Evolutionary conservation across 2,888 invertebrate genomes (phyloP), one percentile per base, ranked within the genome.

Genomic region (Mythimna impura): DNA sequence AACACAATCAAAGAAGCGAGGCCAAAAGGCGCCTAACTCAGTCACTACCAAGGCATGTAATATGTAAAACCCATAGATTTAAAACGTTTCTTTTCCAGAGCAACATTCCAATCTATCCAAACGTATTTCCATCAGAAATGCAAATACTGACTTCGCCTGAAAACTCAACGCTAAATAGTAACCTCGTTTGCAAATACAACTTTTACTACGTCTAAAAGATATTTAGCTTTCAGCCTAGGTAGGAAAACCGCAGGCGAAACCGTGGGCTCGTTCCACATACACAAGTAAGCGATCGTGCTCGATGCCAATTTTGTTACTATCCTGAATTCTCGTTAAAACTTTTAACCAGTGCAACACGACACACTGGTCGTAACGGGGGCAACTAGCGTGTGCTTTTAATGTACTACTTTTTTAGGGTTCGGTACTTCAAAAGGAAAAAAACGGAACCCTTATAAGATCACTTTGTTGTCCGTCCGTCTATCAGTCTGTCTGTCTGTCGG

Each of bases 301-400:
- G 71, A 71, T 84, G 80, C 78, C 86, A 84, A 85, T 85, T 86
- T 80, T 65, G 77, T 76, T 66, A 58, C 63, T 66, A 73, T 73
- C 73, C 70, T 68, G 73, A 73, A 73, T 79, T 76, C 82, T 85
- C 84, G 85, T 86, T 85, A 85, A 85, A 85, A 85, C 25, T 86
- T 85, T 84, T 75, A 79, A 82, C 79, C 76, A 82, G 71, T 52
- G 14, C 9, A 17, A 30, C 66, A 70, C 64, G 66, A 78, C 79
- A 62, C 64, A 73, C 65, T 64, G 34, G 20, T 67, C 52, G 60
- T 57, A 68, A 57, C 62, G 7, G 57, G 34, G 54, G 55, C 8
- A 40, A 14, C 20, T 47, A 60, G 63, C 43, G 34, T 55, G 36
- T 9, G 25, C 14, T 36, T 66, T 78, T 52, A 40, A 58, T 64